phyloP scores from a whole-genome alignment of 2,113 vertebrate genomes.

The Chauna torquata region DNA sequence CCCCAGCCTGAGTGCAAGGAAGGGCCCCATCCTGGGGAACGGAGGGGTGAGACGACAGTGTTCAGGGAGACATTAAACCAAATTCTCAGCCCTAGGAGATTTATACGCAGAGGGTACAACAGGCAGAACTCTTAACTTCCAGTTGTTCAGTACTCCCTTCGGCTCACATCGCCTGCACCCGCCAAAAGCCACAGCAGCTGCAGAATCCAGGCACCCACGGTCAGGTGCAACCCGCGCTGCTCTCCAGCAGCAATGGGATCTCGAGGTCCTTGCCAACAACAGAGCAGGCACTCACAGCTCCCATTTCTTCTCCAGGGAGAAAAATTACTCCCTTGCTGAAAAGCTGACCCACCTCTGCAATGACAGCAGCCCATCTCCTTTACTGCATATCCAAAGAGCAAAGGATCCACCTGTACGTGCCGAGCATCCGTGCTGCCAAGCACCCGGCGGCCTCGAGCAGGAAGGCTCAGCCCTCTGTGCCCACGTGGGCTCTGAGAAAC shows the following conservation, averaged over 20 bases:
- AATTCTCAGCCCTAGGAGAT: neutral
- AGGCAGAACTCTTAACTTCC: neutral
- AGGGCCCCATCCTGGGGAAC: neutral
- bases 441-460: neutral
- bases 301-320: accelerated
- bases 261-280: too few species aligned
- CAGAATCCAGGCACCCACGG: neutral
- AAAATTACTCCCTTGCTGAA: neutral
- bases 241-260: accelerated
- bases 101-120: neutral
- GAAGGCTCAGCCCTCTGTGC: neutral
- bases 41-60: accelerated
- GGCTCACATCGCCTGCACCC: neutral
- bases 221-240: accelerated
- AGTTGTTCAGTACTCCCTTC: neutral
- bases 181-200: neutral
- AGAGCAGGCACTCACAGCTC: neutral
- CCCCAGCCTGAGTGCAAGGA: neutral
- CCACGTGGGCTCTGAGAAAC: accelerated
- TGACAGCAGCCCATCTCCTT: neutral
- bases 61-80: accelerated
- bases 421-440: neutral
- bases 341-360: neutral
- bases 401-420: accelerated
- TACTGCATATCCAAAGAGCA: accelerated